These are phyloP conservation scores for Sthenelais limicola DNA, from an alignment of 2,888 invertebrate species.

Conservation along the genomic window DNA sequence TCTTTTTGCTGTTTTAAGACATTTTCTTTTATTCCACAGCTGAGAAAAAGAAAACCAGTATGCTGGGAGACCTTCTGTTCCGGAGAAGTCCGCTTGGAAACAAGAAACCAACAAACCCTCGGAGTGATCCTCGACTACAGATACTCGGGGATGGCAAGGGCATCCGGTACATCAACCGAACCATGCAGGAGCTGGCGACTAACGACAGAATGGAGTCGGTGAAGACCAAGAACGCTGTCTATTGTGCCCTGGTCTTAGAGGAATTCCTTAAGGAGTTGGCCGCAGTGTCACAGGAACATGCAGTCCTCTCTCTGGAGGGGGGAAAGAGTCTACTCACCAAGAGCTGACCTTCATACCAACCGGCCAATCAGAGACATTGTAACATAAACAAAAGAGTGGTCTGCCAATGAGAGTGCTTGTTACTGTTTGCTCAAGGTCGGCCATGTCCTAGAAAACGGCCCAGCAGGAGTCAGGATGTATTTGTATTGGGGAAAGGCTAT, in stretches of 20 bases:
- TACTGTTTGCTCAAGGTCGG: slow-evolving; percentile 27
- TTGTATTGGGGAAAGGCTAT: too few species aligned
- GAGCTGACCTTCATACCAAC: slow-evolving; percentile 28
- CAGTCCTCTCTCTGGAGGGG: slow-evolving; percentile 72
- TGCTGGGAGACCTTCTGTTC: slow-evolving; percentile 44
- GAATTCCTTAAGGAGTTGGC: slow-evolving; percentile 97
- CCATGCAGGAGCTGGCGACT: neutral
- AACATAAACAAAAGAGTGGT: too few species aligned
- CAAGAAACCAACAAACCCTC: neutral
- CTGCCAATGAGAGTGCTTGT: neutral
- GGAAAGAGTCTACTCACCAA: neutral
- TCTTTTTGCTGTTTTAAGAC: too few species aligned
- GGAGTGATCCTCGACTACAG: slow-evolving; percentile 43
- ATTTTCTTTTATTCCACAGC: too few species aligned
- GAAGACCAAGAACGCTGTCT: slow-evolving; percentile 75
- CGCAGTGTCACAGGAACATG: slow-evolving; percentile 94
- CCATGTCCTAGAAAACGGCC: too few species aligned
- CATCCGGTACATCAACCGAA: slow-evolving; percentile 60
- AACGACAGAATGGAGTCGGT: slow-evolving; percentile 60
- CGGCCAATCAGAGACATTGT: slow-evolving; percentile 8
- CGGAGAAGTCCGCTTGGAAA: slow-evolving; percentile 33
- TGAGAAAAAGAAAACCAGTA: slow-evolving; percentile 23
- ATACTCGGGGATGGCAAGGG: slow-evolving; percentile 48
- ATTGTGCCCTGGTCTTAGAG: slow-evolving; percentile 90
- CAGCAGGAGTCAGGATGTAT: too few species aligned